Conservation (phyloP, 92 coral and sea anemone species). For the Micromussa lordhowensis region DNA sequence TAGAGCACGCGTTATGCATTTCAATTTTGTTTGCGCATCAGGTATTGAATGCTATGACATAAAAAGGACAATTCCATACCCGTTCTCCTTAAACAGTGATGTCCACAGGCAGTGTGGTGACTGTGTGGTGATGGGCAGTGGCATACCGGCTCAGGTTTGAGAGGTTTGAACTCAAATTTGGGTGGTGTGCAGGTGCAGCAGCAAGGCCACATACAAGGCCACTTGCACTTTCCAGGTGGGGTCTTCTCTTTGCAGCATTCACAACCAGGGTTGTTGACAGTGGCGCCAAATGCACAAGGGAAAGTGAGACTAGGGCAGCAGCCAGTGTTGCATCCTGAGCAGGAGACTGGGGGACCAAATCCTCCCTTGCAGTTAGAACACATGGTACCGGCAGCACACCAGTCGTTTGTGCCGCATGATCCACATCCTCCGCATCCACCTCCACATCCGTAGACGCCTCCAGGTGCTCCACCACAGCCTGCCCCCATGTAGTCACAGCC, state of each 20-base stretch:
- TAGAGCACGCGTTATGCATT: too few relatives aligned
- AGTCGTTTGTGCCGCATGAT: conserved; percentile 52
- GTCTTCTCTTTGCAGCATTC: conserved; percentile 88
- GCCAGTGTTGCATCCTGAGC: conserved; percentile 86
- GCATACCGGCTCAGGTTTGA: conserved; percentile 89
- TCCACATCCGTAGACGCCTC: conserved; percentile 68
- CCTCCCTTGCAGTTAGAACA: conserved; percentile 91
- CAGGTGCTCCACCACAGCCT: conserved; percentile 69
- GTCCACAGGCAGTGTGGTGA: conserved; percentile 70
- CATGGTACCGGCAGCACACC: conserved; percentile 75
- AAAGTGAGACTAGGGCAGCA: conserved; percentile 88
- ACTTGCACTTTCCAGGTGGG: conserved; percentile 91
- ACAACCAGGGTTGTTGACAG: conserved; percentile 85
- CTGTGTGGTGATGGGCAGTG: conserved; percentile 81
- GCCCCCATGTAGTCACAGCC: conserved; percentile 67
- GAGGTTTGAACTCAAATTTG: conserved; percentile 85
- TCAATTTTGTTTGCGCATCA: background rate
- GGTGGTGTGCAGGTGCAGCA: conserved; percentile 95
- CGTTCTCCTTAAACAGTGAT: conserved; percentile 43
- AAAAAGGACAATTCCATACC: background rate
- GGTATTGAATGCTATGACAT: background rate
- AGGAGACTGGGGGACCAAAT: conserved; percentile 75
- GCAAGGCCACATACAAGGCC: conserved; percentile 99
- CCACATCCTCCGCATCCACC: conserved; percentile 76
- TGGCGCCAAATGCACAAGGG: conserved; percentile 83